Conservation (phyloP, 30 jellyfish, hydroid and myxozoan species). For the Aurelia aurita complex sp. Pacific region DNA sequence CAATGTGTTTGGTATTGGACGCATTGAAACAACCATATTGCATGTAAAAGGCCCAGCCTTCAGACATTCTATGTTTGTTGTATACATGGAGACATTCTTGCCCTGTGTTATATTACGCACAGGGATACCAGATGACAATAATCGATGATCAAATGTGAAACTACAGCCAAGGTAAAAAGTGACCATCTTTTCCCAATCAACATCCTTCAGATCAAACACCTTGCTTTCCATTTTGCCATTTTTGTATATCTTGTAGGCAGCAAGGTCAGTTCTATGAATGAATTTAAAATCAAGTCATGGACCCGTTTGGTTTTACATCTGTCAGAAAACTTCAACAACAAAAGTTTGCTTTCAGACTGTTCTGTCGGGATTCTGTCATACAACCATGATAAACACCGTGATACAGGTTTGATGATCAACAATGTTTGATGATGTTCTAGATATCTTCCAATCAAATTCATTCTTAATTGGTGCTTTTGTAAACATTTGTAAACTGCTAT, state of each 20-base stretch:
- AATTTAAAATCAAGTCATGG: no score
- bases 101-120: constrained; percentile 42
- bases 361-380: no score
- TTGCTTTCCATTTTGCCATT: constrained; percentile 37
- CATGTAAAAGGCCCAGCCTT: constrained; percentile 71
- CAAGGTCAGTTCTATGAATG: constrained; percentile 73
- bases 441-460: no score
- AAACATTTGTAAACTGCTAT: no score
- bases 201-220: constrained; percentile 17
- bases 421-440: no score
- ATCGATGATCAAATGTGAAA: constrained; percentile 78
- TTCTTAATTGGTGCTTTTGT: no score
- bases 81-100: constrained; percentile 72
- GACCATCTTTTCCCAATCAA: constrained; percentile 79
- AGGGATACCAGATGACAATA: constrained; percentile 75
- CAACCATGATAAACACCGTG: no score
- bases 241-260: constrained; percentile 69
- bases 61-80: constrained; percentile 65
- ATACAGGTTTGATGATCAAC: no score
- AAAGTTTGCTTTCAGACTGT: no score
- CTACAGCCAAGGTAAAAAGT: constrained; percentile 95
- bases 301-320: no score
- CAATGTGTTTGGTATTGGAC: constrained; percentile 60
- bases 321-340: no score
- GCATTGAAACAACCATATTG: constrained; percentile 89